These are phyloP conservation scores for Lepetodrilus schrolli DNA, from an alignment of 2,888 invertebrate species.

Conservation along the genomic window DNA sequence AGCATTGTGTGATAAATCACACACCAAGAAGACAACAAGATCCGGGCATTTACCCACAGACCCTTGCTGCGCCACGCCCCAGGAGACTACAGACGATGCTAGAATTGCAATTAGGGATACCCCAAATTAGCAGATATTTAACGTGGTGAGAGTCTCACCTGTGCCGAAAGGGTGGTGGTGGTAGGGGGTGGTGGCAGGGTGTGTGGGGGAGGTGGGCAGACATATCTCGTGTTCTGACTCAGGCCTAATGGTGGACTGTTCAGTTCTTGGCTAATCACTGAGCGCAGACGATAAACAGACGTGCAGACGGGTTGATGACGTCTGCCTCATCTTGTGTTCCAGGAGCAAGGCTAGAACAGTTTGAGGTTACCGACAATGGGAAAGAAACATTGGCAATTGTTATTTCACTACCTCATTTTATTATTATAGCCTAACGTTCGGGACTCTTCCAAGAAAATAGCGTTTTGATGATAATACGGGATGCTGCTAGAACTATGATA, in stretches of 20 bases:
- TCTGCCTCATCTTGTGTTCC: background rate
- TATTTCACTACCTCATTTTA: background rate
- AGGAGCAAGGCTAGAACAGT: background rate
- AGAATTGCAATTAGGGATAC: slow-evolving; percentile 15
- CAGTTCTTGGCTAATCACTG: background rate
- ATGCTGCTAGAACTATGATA: too few species aligned
- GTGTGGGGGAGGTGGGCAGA: too few species aligned
- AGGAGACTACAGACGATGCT: background rate
- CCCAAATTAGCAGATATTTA: slow-evolving; percentile 24
- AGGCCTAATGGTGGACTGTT: background rate
- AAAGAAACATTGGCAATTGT: background rate
- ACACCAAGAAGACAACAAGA: background rate
- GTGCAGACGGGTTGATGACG: background rate
- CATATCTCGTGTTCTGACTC: slow-evolving; percentile 5
- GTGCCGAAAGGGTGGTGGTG: too few species aligned
- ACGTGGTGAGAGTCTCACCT: background rate
- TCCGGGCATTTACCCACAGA: background rate
- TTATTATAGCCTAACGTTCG: too few species aligned
- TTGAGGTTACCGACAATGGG: background rate
- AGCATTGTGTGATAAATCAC: too few species aligned
- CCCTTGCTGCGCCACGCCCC: background rate
- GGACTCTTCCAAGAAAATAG: too few species aligned
- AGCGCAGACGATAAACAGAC: slow-evolving; percentile 15
- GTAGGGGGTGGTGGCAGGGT: too few species aligned
- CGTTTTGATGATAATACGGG: too few species aligned